Percentiles rank a stretch among this genome's conserved stretches.
Evolutionary conservation across 2,888 invertebrate genomes (phyloP).

Genomic region (Tuta absoluta): DNA sequence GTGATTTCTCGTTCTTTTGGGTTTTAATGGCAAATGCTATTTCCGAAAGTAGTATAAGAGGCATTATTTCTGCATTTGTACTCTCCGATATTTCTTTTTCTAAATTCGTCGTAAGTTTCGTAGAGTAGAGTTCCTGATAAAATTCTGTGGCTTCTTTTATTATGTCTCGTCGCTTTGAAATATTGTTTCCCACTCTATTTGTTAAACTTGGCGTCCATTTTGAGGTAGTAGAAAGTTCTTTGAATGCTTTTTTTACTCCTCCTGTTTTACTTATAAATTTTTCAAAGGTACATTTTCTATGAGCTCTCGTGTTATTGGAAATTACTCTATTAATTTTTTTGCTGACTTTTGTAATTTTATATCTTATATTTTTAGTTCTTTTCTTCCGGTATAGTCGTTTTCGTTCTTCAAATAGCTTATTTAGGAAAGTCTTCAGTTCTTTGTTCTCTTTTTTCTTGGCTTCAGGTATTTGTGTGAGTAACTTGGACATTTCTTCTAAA

Average conservation of each 20-base stretch:
- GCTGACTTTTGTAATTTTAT: not conserved
- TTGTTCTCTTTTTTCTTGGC: not conserved
- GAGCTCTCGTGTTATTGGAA: not conserved
- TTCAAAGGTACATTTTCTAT: not conserved
- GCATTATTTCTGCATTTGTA: not conserved
- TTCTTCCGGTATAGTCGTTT: not conserved
- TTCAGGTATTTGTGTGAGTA: not conserved
- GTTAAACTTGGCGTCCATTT: not conserved
- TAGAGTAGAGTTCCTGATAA: not conserved
- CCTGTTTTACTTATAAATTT: not conserved
- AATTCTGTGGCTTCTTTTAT: not conserved
- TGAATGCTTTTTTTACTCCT: not conserved
- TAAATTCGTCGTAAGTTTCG: not conserved
- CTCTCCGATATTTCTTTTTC: not conserved
- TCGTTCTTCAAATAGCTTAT: not conserved
- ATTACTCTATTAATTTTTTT: conserved; percentile 7
- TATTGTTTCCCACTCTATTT: not conserved
- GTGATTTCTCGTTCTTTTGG: conserved; percentile 1
- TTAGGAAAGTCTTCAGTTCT: not conserved
- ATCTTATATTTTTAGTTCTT: not conserved
- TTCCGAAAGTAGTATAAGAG: not conserved
- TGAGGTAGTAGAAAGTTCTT: not conserved
- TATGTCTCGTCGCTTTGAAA: not conserved
- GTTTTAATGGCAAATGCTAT: not conserved
- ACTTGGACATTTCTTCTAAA: not conserved